Base-by-base conservation (phyloP, 2,113 vertebrate genomes). In the Chlorodrepanis virens region DNA sequence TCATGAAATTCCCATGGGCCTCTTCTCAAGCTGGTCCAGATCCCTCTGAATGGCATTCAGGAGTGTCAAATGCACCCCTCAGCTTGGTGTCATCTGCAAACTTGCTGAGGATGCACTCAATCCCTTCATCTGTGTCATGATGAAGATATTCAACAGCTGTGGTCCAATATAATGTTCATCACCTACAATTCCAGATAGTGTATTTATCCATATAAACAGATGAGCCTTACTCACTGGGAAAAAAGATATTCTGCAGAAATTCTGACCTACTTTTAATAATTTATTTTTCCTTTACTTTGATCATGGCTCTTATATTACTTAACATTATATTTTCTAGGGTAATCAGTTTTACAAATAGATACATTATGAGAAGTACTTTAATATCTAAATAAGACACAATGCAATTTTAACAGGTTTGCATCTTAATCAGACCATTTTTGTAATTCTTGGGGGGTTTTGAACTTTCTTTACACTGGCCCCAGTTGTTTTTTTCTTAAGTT, bases 31-130 rank as follows among this genome's bases (percentile, higher is more conserved):
- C 21, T 56, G 39, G 11, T 37, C 14, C 16, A 44, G 19, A 33
- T 50, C 5, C 7, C 16, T 39, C 27, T 49, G 40, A 2, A 27
- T 29, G 40, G 5, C 9, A 29, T 67, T 79, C 20, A 50, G 15
- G 10, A 0, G 1, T 21, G 11, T 44, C 16, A 54, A 3, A 16
- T 8, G 3, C 10, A 16, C 13, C 31, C 17, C 23, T 20, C 31
- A 67, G 40, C 9, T 68, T 50, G 20, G 20, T 16, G 5, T n/a
- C 28, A 18, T 11, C 24, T 44, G 42, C 9, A 28, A 21, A 84
- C 6, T 45, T 89, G 24, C 10, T 75, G 33, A 74, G 12, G 9
- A 4, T 40, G 3, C 17, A 18, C 9, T 75, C 1, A 0, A 24
- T 28, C 5, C 18, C 9, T 49, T 33, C 27, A 5, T n/a, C 31